Base-by-base conservation (phyloP, 2,113 vertebrate genomes). In the Crypturellus undulatus region DNA sequence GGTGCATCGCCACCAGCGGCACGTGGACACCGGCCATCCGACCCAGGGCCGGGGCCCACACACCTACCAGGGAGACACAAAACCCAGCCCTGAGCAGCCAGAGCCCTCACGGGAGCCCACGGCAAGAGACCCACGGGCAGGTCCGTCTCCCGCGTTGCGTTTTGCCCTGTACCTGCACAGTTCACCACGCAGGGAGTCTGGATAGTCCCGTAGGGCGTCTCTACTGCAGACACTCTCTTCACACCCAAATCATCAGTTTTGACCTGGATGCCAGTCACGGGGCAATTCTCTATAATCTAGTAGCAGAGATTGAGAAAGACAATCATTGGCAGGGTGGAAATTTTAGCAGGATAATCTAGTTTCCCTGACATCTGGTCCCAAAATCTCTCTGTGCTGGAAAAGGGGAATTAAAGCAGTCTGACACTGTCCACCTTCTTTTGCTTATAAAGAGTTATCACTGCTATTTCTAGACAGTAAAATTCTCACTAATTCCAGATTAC, bases 241-340 rank as follows among this genome's bases (percentile, higher is more conserved):
- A 99, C 97, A 4, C 99, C 99, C 0, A 99, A 94, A 82, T 99
- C 98, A 1, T 99, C 99, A 0, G 95, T 93, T 79, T 84, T 97
- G 63, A 99, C 98, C 42, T 97, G 98, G 85, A 99, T 98, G 7
- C 98, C 99, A 0, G 98, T 99, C 93, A 99, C 99, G 0, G 98
- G 98, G 84, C 99, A 99, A 98, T 99, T 99, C 97, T 99, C 99
- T 0, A 99, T 98, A 95, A 99, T 98, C 99, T 99, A 96, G 42
- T 58, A 42, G n/a, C 38, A 84, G 32, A 69, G 25, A 6, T 73
- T 64, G 3, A 30, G 49, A 26, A 45, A 30, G 47, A 80, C 58
- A 51, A 60, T 56, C 54, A 42, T 0, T 51, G 1, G 36, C 62
- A 54, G 36, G 30, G 67, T 36, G 2, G 4, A 22, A 20, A 34